Base-by-base conservation (phyloP, 2,797 vertebrate genomes). In the Melanotaenia trifasciata region DNA sequence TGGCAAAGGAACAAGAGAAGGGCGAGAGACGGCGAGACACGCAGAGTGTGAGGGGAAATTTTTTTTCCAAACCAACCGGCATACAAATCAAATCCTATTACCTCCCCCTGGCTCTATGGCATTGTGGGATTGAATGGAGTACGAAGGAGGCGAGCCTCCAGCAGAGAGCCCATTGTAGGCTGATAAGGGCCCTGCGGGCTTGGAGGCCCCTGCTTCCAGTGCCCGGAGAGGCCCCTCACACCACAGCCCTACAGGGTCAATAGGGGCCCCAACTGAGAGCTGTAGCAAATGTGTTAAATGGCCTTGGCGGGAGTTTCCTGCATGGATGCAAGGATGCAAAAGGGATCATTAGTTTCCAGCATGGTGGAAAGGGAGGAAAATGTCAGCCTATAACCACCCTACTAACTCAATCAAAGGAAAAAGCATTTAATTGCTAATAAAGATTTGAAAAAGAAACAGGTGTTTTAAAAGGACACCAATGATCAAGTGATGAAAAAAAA, bases 11-110 rank as follows among this genome's bases (percentile, higher is more conserved):
- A 81, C 80, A 82, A 88, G 78, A 80, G 82, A 74, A 58, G 22
- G 70, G 60, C 60, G 45, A 83, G 51, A 69, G 73, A 84, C 69
- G 79, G 78, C 30, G 64, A 87, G 87, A 80, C 67, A 36, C 78
- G 73, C 47, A 33, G 80, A 78, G 84, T 81, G 74, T 72, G 67
- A 73, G 76, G 78, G 80, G 81, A 65, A 57, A 64, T 75, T 90
- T 89, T 90, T 91, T 89, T 91, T 85, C 73, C 83, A 77, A 89
- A 88, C 84, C 90, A 91, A 93, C 88, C 93, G 84, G 89, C 90
- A 92, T 87, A 94, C 87, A 94, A 94, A 94, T 94, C 89, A 91
- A 95, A 95, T 95, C 95, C 92, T 89, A 94, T 95, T 93, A 93
- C 92, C 93, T 85, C 91, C 90, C 89, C 81, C 80, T 74, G 85